A percentile compares a stretch with the other conserved stretches of the same genome.
These are phyloP conservation scores for Bubo scandiacus DNA, from an alignment of 2,113 vertebrate species.

Conservation along the genomic window DNA sequence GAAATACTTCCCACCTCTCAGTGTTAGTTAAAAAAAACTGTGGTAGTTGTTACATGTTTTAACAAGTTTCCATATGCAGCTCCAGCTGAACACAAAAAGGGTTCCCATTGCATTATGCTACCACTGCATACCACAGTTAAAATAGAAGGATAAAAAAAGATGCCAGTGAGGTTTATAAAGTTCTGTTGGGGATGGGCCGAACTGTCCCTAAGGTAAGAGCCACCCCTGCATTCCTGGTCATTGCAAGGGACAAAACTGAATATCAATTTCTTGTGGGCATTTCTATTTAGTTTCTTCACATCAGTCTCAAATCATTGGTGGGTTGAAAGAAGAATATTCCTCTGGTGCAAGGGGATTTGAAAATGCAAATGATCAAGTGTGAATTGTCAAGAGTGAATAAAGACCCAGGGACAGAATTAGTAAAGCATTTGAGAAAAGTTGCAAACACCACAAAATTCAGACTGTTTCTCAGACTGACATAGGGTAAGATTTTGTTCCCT, in stretches of 20 bases:
- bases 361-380: background rate
- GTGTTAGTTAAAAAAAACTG: background rate
- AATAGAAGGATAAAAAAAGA: background rate
- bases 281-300: background rate
- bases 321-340: background rate
- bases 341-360: background rate
- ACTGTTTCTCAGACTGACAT: background rate
- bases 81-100: background rate
- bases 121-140: background rate
- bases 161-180: background rate
- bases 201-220: background rate
- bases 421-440: background rate
- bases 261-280: background rate
- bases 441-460: background rate
- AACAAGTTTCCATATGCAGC: background rate
- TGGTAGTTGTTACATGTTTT: background rate
- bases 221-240: background rate
- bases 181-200: background rate
- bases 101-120: background rate
- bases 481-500: background rate
- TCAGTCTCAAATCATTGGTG: background rate
- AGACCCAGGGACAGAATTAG: fast-evolving
- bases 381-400: background rate
- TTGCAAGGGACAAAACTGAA: background rate
- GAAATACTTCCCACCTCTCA: background rate